A percentile compares a stretch with the other conserved stretches of the same genome.
These are phyloP conservation scores for Sphyrna mokarran DNA, from an alignment of 2,113 vertebrate species.

Conservation along the genomic window DNA sequence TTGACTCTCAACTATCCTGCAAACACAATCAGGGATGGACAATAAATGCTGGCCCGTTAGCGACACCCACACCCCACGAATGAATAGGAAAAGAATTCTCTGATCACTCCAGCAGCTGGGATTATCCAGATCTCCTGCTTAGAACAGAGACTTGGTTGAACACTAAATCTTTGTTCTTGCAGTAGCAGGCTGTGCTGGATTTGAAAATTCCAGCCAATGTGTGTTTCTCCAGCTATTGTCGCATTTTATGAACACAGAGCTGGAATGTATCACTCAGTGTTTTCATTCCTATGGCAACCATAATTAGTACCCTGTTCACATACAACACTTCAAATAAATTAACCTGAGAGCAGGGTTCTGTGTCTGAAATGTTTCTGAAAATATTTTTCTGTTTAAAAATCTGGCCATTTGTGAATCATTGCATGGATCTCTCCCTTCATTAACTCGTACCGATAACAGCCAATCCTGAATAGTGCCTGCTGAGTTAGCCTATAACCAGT, in stretches of 20 bases:
- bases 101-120: too few relatives aligned
- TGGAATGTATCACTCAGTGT: not conserved
- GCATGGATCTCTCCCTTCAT: too few relatives aligned
- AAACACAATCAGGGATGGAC: too few relatives aligned
- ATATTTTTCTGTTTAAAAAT: not conserved
- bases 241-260: not conserved
- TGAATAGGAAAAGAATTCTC: too few relatives aligned
- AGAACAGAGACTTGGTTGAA: too few relatives aligned
- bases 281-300: not conserved
- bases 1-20: too few relatives aligned
- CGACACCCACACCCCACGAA: too few relatives aligned
- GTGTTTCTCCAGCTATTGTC: not conserved
- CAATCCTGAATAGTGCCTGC: not conserved
- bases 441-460: not conserved
- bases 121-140: too few relatives aligned
- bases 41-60: too few relatives aligned
- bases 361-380: too few relatives aligned
- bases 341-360: not conserved
- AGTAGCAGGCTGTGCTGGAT: too few relatives aligned
- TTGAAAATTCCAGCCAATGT: not conserved
- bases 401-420: not conserved
- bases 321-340: not conserved
- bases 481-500: not conserved
- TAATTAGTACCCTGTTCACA: not conserved
- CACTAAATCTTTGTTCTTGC: too few relatives aligned